Base-by-base conservation (phyloP, 2,888 invertebrate genomes). In the Apotomis betuletana region DNA sequence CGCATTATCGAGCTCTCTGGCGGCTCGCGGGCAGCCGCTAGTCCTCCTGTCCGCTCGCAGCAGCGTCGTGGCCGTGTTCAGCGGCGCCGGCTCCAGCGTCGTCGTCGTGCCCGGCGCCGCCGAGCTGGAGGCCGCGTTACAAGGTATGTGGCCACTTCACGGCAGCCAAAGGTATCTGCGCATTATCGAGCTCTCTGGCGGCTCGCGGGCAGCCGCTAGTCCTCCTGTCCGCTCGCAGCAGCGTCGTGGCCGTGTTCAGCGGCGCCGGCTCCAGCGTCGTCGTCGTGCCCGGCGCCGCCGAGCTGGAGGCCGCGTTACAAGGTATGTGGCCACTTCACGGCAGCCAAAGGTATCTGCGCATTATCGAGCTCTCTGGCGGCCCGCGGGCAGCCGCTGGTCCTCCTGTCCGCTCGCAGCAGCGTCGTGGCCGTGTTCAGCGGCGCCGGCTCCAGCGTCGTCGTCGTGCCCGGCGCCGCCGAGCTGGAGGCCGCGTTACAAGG, bases 121-220 rank as follows among this genome's bases (percentile, higher is more conserved):
- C 13, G 95, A 96, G 75, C 87, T 96, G 44, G 95, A 96, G 63
- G 85, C 90, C 52, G 89, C 94, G 6, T 81, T 96, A 69, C 91
- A 94, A 85, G 15, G 15, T 15, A 15, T 15, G 15, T 15, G 15
- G 0, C 15, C 15, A 15, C 15, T 15, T 15, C 15, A 15, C 15
- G 6, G 97, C 97, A 27, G 97, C 97, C 0, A 96, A 97, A 89
- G 97, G 97, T 60, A 95, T 97, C 76, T 96, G 96, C 38, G 95
- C 96, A 0, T 84, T 97, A 60, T 96, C 97, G 2, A 95, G 94
- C 74, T 96, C 97, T 74, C 94, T 97, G 64, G 94, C 94, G 1
- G 93, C 94, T 4, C 94, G 96, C 44, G 96, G 96, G 12, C 97
- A 97, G 77, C 95, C 95, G 0, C 87, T 97, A 3, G 96, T 96